Base-by-base conservation (phyloP, 1,140 invertebrate genomes). In the Trypoxylus dichotomus region DNA sequence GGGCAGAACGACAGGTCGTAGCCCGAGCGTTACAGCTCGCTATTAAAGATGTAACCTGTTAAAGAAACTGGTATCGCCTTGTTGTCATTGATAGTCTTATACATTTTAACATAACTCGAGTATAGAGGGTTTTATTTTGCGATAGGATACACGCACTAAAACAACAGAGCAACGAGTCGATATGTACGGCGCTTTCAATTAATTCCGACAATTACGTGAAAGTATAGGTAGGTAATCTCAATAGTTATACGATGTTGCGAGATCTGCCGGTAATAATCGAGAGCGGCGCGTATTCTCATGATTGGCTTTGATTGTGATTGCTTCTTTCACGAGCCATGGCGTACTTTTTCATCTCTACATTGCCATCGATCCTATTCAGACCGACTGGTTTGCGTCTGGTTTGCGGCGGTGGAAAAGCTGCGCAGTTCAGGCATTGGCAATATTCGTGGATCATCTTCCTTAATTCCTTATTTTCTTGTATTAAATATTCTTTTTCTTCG, bases 401-500 rank as follows among this genome's bases (percentile, higher is more conserved):
- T 10, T 25, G 27, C 21, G 60, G 60, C 6, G 21, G 7, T 74
- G 29, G 32, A 74, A 25, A 74, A 24, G 77, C 76, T 1, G 80
- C 78, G 77, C 79, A 83, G 24, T 80, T 76, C 7, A 83, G 58
- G 73, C 82, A 83, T 37, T 81, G 75, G 73, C 83, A 84, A 76
- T 81, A 83, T 58, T 79, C 32, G 47, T 82, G 80, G 8, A 83
- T 60, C 76, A 79, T 77, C 29, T 32, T 72, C 63, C 79, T 80
- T 10, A 84, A 54, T 37, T 80, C 74, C 11, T 81, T 76, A 42
- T 84, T 84, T 77, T 84, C 81, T 6, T 74, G 77, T 58, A 79
- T 81, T 21, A 84, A 58, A 75, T 80, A 81, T 60, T 80, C 77
- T 25, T 82, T 77, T 79, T 84, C 83, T 77, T 84, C 83, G 71